phyloP scores from a whole-genome alignment of 2,113 vertebrate genomes.

The Ceratotherium simum region DNA sequence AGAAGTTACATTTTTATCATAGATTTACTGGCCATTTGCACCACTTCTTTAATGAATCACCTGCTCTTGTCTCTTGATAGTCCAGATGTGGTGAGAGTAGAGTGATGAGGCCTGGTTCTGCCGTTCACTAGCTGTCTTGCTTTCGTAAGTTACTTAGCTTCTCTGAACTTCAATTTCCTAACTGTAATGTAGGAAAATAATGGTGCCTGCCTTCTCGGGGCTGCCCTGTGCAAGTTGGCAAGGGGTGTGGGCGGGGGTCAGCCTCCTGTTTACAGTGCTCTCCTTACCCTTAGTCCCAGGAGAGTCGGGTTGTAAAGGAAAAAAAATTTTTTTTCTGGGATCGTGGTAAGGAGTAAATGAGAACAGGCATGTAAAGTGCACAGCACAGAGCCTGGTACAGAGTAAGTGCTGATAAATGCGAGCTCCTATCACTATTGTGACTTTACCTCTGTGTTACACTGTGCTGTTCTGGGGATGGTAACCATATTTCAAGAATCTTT shows the following conservation, averaged over 20 bases:
- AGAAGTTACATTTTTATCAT: neutral
- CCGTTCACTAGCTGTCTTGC: neutral
- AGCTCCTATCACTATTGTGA: neutral
- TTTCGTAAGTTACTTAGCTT: neutral
- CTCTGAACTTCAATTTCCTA: neutral
- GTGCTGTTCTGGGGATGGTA: neutral
- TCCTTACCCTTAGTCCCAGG: neutral
- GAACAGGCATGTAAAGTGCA: neutral
- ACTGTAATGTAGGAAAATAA: neutral
- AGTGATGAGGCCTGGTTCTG: neutral
- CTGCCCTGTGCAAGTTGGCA: neutral
- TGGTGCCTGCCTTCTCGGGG: neutral
- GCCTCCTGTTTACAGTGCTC: neutral
- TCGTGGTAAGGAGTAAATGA: neutral
- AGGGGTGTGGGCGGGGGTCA: neutral
- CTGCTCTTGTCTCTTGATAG: neutral
- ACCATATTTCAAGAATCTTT: neutral
- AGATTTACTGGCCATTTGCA: neutral
- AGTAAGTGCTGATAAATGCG: neutral
- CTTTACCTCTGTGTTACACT: neutral
- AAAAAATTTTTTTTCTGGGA: rapidly evolving
- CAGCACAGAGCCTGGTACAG: neutral
- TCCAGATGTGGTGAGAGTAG: neutral
- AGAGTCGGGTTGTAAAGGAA: neutral
- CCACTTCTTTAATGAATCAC: neutral